Percentiles rank a stretch among this genome's conserved stretches.
Evolutionary conservation across 2,113 vertebrate genomes (phyloP).

Genomic region (Neodontobutis hainanensis): DNA sequence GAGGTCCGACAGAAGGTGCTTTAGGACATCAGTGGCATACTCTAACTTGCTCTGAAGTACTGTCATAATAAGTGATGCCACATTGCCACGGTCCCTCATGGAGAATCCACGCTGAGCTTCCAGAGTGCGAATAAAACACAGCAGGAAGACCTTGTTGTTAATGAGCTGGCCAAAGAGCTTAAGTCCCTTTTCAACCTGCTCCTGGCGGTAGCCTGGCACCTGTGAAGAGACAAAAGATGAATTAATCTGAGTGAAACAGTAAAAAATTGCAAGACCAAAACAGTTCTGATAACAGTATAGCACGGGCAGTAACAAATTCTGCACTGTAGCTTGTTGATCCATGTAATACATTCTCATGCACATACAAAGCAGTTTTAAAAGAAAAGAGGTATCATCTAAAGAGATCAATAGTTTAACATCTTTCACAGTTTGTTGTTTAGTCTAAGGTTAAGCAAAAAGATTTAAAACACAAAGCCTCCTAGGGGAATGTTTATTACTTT

Average conservation of each 20-base stretch:
- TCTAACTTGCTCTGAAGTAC: conserved; percentile 97
- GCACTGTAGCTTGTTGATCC: neutral
- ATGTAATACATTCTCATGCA: conserved; percentile 7
- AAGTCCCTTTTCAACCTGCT: conserved; percentile 94
- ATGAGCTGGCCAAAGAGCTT: conserved; percentile 97
- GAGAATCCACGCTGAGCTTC: conserved; percentile 97
- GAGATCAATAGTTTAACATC: conserved; percentile 38
- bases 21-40: conserved; percentile 95
- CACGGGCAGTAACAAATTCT: neutral
- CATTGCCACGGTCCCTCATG: conserved; percentile 96
- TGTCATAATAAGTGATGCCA: conserved; percentile 97
- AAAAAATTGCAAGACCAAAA: conserved; percentile 13
- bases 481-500: conserved; percentile 60
- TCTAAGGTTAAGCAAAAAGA: conserved; percentile 53
- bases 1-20: conserved; percentile 95
- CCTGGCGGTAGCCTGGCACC: conserved; percentile 97
- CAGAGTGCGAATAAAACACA: conserved; percentile 95
- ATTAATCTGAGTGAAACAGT: conserved; percentile 13
- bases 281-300: conserved; percentile 1
- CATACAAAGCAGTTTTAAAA: neutral
- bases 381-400: conserved; percentile 14
- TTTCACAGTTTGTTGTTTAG: conserved; percentile 31
- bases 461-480: conserved; percentile 43
- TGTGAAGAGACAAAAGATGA: conserved; percentile 61
- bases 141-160: conserved; percentile 96